Evolutionary conservation across 2,113 vertebrate genomes (phyloP).

Genomic region (Microtus ochrogaster): DNA sequence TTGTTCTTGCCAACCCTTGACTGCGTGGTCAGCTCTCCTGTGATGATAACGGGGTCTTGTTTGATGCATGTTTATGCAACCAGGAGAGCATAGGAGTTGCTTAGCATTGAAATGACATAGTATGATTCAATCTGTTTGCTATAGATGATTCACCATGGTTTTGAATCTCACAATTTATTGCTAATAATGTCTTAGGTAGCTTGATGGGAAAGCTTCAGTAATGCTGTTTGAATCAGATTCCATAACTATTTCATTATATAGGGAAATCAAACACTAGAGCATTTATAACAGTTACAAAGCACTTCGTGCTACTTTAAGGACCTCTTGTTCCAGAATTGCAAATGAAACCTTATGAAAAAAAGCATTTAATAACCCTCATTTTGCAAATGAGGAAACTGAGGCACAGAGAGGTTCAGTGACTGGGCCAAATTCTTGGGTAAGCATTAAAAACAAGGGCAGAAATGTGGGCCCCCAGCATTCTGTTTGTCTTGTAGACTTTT

Average conservation of each 20-base stretch:
- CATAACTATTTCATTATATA: conserved; percentile 60
- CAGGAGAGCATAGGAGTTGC: not conserved
- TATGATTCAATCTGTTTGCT: conserved; percentile 27
- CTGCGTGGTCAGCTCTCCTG: not conserved
- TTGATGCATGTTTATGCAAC: not conserved
- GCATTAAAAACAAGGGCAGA: conserved; percentile 48
- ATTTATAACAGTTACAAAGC: conserved; percentile 75
- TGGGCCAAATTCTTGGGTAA: conserved; percentile 69
- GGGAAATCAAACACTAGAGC: conserved; percentile 65
- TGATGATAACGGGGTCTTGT: not conserved
- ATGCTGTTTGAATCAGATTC: conserved; percentile 34
- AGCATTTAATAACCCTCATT: conserved; percentile 80
- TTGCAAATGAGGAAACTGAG: conserved; percentile 81
- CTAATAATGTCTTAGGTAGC: conserved; percentile 62
- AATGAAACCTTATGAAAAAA: conserved; percentile 71
- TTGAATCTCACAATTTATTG: conserved; percentile 67
- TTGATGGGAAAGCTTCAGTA: conserved; percentile 59
- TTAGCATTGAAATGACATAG: not conserved
- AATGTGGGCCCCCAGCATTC: conserved; percentile 34
- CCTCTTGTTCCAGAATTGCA: conserved; percentile 78
- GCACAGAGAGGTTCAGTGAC: conserved; percentile 81
- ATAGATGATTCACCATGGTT: not conserved
- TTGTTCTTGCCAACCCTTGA: not conserved
- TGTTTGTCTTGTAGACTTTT: conserved; percentile 45
- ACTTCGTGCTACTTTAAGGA: conserved; percentile 79